These are phyloP conservation scores for Alexandromys fortis DNA, from an alignment of 2,113 vertebrate genomes.

Conservation along the genomic window DNA sequence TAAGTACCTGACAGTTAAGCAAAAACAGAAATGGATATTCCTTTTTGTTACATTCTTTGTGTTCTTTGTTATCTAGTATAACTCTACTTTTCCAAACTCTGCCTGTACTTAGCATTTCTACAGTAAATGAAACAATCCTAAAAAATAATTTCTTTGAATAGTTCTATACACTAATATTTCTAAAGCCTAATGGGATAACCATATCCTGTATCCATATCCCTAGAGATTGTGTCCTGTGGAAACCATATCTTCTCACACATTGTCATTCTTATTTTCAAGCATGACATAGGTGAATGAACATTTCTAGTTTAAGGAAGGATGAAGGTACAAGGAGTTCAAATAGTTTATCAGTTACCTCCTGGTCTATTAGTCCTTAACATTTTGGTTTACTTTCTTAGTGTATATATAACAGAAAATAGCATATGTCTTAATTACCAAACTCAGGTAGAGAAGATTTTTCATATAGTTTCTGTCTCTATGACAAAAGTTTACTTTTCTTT, in stretches of 20 bases:
- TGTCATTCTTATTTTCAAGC: background rate
- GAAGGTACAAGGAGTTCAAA: background rate
- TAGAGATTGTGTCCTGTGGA: background rate
- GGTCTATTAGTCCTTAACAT: background rate
- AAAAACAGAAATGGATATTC: background rate
- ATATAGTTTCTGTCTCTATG: background rate
- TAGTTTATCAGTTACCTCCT: background rate
- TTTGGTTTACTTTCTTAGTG: background rate
- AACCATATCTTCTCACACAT: background rate
- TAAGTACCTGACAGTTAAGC: background rate
- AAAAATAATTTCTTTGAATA: background rate
- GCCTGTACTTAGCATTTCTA: background rate
- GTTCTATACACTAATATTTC: background rate
- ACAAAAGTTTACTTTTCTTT: background rate
- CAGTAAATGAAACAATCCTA: background rate
- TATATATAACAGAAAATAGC: background rate
- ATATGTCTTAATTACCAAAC: background rate
- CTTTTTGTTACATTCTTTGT: background rate
- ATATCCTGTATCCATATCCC: background rate
- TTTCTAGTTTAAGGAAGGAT: background rate
- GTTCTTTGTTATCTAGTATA: background rate
- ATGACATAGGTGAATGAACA: background rate
- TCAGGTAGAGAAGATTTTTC: background rate
- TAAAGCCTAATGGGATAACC: background rate
- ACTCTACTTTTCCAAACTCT: background rate